Evolutionary conservation across 2,113 vertebrate genomes (phyloP).

Genomic region (Eidolon helvum): DNA sequence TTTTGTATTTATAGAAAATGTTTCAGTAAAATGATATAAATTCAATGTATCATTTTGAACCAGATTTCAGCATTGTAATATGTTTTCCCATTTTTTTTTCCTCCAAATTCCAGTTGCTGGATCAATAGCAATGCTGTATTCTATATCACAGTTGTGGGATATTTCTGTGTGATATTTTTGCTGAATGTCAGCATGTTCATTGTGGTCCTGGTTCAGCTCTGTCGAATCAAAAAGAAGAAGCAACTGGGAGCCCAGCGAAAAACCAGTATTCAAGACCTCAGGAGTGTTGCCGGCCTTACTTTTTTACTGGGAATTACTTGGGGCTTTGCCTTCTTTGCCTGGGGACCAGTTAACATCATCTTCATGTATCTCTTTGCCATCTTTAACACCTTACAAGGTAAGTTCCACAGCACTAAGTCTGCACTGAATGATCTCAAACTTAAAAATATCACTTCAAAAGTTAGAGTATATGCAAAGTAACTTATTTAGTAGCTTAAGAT

Average conservation of each 20-base stretch:
- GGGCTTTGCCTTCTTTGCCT: slow-evolving; percentile 96
- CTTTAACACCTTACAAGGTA: slow-evolving; percentile 96
- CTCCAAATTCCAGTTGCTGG: slow-evolving; percentile 91
- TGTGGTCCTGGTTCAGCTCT: slow-evolving; percentile 94
- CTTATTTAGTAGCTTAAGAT: not conserved
- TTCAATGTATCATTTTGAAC: not conserved
- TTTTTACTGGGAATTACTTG: slow-evolving; percentile 96
- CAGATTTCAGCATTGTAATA: not conserved
- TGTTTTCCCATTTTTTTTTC: not conserved
- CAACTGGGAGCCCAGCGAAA: slow-evolving; percentile 91
- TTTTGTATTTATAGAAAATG: slow-evolving; percentile 13
- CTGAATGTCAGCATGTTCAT: slow-evolving; percentile 94
- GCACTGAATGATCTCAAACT: not conserved
- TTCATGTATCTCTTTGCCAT: slow-evolving; percentile 96
- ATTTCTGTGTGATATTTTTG: slow-evolving; percentile 91
- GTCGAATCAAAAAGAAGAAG: slow-evolving; percentile 94
- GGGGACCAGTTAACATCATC: slow-evolving; percentile 88
- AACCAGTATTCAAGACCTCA: slow-evolving; percentile 89
- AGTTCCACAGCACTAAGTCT: slow-evolving; percentile 37
- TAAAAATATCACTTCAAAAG: not conserved
- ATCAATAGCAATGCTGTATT: slow-evolving; percentile 89
- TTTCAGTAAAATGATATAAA: slow-evolving; percentile 28
- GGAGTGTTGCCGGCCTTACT: slow-evolving; percentile 91
- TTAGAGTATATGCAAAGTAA: not conserved
- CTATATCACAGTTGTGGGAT: slow-evolving; percentile 94